Base-by-base conservation (phyloP, 64 coral and sea anemone genomes). In the Dendronephthya gigantea region DNA sequence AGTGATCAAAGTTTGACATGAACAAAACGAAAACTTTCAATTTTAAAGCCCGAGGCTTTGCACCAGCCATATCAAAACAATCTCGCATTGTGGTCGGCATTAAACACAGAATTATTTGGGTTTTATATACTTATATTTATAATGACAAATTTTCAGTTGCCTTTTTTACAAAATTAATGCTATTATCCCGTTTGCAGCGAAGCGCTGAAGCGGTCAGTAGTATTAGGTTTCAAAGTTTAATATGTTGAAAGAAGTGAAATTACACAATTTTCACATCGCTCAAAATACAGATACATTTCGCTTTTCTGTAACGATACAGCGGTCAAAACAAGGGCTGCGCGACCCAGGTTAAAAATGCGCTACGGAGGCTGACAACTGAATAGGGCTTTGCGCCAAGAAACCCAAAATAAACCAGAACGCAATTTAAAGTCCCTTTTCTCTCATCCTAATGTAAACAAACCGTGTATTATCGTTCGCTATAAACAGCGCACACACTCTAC, bases 181-280 rank as follows among this genome's bases (percentile, higher is more conserved):
- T 62, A 62, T 62, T 13, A 62, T 19, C 55, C 55, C 17, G n/a
- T n/a, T 23, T 22, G 12, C 55, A 62, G 19, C 55, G 55, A 5
- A 17, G 19, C 25, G 55, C 55, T 62, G 55, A 62, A 62, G 55
- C 55, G 55, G 55, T 22, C 19, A 2, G 19, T n/a, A 19, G 25
- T 19, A 62, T 62, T n/a, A 62, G 55, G 55, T 62, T 62, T 62
- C 55, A 62, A 62, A 62, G n/a, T n/a, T n/a, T n/a, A 62, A 62
- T 62, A 62, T 62, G 55, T 62, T n/a, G 55, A 62, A 62, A 62
- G 55, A 62, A 62, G 55, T 62, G 55, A 62, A 45, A 45, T 45
- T 45, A 45, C 41, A 45, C 41, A 45, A 45, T 45, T 62, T 15
- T 62, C 55, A 62, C 55, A 23, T 62, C 55, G 25, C 41, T 45